A percentile compares a stretch with the other conserved stretches of the same genome.
Evolutionary conservation across 1,140 invertebrate species (phyloP).

Genomic region (Solenopsis invicta): DNA sequence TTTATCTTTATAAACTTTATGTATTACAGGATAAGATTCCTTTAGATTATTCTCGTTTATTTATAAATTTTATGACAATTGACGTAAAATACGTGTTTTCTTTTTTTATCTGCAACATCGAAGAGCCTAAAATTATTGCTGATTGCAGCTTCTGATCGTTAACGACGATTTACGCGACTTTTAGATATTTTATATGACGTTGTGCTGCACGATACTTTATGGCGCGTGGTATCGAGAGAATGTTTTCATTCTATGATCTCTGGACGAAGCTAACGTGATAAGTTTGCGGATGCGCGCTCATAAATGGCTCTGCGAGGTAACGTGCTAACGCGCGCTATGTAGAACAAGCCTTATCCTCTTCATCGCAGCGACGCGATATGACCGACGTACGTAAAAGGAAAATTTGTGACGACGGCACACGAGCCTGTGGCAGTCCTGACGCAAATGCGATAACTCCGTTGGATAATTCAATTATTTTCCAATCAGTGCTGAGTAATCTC

Average conservation of each 20-base stretch:
- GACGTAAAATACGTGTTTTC: neutral
- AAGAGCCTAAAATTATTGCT: slow-evolving; percentile 1
- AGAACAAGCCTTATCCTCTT: slow-evolving; percentile 16
- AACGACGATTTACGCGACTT: neutral
- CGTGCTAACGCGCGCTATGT: neutral
- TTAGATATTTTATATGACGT: slow-evolving; percentile 4
- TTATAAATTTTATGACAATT: neutral
- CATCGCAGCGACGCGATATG: neutral
- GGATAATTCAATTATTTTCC: slow-evolving; percentile 44
- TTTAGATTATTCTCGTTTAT: neutral
- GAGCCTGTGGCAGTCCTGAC: neutral
- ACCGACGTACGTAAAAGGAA: slow-evolving; percentile 6
- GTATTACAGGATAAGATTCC: neutral
- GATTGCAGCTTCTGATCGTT: slow-evolving; percentile 17
- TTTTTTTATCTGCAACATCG: neutral
- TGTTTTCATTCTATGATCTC: slow-evolving; percentile 17
- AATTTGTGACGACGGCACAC: neutral
- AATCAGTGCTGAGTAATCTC: slow-evolving; percentile 7
- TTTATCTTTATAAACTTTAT: slow-evolving; percentile 5
- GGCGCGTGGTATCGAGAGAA: neutral
- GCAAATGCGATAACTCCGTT: neutral
- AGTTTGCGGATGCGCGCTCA: neutral
- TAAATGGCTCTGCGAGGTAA: slow-evolving; percentile 14
- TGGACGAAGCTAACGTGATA: neutral
- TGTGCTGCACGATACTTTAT: slow-evolving; percentile 11